Evolutionary conservation across 2,113 vertebrate genomes (phyloP), one percentile per base, ranked within the genome.

Genomic region (Lota lota): DNA sequence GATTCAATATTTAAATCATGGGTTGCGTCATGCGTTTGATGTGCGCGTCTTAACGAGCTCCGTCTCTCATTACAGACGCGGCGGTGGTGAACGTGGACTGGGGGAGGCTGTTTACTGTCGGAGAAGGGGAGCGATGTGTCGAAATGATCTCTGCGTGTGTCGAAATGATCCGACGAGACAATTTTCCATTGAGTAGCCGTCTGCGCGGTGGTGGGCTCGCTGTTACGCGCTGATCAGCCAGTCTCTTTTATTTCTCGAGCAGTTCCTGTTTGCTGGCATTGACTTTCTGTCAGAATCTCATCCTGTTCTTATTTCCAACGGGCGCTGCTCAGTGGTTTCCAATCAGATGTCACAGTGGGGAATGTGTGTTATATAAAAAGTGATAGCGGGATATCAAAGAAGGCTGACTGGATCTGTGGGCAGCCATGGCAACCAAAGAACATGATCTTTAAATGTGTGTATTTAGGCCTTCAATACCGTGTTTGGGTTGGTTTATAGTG

Each of bases 1-100:
- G 64, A 77, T 84, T 88, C 83, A 88, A 87, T 87, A 90, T 89
- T 88, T 88, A 89, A 87, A 89, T 85, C 80, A 73, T 82, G 84
- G 80, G 80, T 82, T 79, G 83, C 66, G 67, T 59, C 79, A 73
- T 77, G 79, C 60, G 79, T 89, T 87, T 88, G 86, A 92, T 87
- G 88, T 85, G 79, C 76, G 81, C 72, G 69, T 57, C 58, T 47
- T 89, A 88, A 90, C 68, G 73, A 89, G 88, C 81, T 80, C 74
- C 74, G 83, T 85, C 84, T 87, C 72, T 70, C 72, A 56, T 40
- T 64, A 68, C 85, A 87, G 88, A 86, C 86, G 74, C 76, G 85
- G 40, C 40, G 40, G 10, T 47, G 40, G 40, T 47, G 40, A 73
- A 79, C 0, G 70, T 83, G 87, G 80, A 84, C 72, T 14, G 40